Percentiles rank a stretch among this genome's conserved stretches.
These are phyloP conservation scores for Eudorcas thomsonii DNA, from an alignment of 2,113 vertebrate species.

Conservation along the genomic window DNA sequence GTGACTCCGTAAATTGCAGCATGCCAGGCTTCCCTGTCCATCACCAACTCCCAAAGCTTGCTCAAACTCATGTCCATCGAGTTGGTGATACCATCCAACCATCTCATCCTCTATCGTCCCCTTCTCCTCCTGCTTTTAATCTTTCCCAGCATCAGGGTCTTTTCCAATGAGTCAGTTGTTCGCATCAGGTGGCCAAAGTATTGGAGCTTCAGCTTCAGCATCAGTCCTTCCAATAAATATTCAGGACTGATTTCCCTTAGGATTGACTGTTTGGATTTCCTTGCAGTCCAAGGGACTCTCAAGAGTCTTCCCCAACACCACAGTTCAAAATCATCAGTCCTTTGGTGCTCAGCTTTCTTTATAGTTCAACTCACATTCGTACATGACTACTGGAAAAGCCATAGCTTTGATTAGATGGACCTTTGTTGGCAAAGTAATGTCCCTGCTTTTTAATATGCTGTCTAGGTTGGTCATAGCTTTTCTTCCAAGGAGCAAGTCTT, in stretches of 20 bases:
- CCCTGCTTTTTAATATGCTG: neutral
- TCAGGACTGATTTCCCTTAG: neutral
- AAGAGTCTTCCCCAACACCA: neutral
- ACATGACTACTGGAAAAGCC: neutral
- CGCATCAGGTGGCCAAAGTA: neutral
- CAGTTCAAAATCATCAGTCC: neutral
- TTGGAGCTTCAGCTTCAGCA: neutral
- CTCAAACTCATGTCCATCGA: neutral
- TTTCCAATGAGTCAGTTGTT: neutral
- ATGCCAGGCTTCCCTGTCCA: neutral
- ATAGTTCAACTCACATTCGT: neutral
- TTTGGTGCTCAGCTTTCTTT: neutral
- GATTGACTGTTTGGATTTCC: neutral
- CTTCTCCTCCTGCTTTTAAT: neutral
- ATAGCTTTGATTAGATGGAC: neutral
- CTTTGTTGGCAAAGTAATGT: neutral
- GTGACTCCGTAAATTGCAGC: neutral
- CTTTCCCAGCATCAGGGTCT: neutral
- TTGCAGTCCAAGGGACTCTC: neutral
- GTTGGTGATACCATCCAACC: neutral
- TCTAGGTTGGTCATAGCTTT: neutral
- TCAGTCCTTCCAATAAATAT: neutral
- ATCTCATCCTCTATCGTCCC: neutral
- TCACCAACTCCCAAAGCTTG: neutral
- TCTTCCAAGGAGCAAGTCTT: neutral